Conservation (phyloP, 2,888 invertebrate species). For the Andrena dorsata region DNA sequence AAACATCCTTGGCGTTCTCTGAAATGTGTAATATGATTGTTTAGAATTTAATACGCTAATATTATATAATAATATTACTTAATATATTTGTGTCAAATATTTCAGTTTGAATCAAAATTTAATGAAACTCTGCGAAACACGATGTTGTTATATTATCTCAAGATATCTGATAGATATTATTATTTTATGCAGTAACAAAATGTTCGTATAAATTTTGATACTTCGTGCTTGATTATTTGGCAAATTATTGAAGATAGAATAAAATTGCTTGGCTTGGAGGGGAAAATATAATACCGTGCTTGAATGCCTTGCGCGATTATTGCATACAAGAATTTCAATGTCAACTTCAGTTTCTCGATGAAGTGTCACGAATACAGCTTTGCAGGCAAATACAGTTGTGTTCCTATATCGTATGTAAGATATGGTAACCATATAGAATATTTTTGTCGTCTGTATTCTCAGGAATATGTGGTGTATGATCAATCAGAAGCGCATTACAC, state of each 20-base stretch:
- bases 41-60: slow-evolving; percentile 15
- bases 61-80: neutral
- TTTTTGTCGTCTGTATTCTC: too few relatives aligned
- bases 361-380: neutral
- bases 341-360: too few relatives aligned
- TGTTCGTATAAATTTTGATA: neutral
- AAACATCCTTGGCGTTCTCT: neutral
- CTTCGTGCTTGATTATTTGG: neutral
- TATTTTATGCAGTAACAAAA: neutral
- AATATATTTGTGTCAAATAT: slow-evolving; percentile 14
- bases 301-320: neutral
- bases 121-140: neutral
- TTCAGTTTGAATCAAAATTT: neutral
- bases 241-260: neutral
- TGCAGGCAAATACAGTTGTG: neutral
- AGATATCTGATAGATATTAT: neutral
- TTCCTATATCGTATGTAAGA: too few relatives aligned
- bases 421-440: too few relatives aligned
- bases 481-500: too few relatives aligned
- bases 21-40: neutral
- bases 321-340: too few relatives aligned
- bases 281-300: neutral
- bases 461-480: too few relatives aligned
- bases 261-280: neutral
- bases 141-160: neutral